Percentiles rank a stretch among this genome's conserved stretches.
Conservation (phyloP, 2,113 vertebrate genomes). For the Sinocyclocheilus rhinocerous region DNA sequence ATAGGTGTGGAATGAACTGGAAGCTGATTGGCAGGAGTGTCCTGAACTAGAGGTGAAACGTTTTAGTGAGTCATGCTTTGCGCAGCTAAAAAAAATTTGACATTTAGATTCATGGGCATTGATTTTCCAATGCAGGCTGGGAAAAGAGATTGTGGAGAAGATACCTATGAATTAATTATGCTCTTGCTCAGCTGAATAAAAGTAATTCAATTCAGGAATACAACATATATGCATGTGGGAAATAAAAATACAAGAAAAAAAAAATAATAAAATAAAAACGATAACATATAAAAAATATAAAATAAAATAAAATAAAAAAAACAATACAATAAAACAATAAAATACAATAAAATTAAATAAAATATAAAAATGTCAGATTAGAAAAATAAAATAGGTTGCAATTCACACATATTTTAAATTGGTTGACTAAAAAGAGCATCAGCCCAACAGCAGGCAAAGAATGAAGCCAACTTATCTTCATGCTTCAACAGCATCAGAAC, state of each 20-base stretch:
- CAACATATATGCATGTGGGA: neutral
- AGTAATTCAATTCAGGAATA: neutral
- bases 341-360: no score
- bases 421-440: slow-evolving; percentile 40
- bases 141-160: neutral
- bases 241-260: no score
- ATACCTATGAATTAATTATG: neutral
- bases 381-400: neutral
- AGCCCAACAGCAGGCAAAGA: slow-evolving; percentile 14
- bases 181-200: neutral
- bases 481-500: slow-evolving; percentile 52
- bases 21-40: neutral
- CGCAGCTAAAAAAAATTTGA: neutral
- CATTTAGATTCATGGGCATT: neutral
- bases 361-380: neutral
- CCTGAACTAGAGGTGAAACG: neutral
- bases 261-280: no score
- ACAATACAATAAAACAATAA: no score
- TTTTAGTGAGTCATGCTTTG: slow-evolving; percentile 9
- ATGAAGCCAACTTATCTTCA: slow-evolving; percentile 39
- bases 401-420: neutral
- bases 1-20: neutral
- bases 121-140: neutral
- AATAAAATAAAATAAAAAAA: no score
- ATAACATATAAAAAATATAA: no score